phyloP scores from a whole-genome alignment of 2,113 vertebrate species.

The Lasiurus cinereus region DNA sequence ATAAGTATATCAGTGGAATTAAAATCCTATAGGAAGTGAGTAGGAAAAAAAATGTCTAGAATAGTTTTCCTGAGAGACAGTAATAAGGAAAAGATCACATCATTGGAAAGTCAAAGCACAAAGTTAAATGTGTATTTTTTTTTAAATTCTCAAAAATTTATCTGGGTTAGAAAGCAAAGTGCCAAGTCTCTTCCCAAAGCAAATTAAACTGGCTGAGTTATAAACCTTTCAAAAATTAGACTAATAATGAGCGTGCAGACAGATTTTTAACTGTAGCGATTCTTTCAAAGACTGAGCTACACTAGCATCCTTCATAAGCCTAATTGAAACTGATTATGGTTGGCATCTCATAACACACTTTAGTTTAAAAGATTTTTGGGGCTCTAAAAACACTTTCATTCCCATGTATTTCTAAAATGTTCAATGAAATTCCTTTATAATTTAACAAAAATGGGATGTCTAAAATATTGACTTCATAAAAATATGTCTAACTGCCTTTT shows the following conservation, averaged over 20 bases:
- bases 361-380: conserved; percentile 18
- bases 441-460: background rate
- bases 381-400: conserved; percentile 20
- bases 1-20: background rate
- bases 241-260: conserved; percentile 28
- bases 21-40: background rate
- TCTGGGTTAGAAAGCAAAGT: conserved; percentile 12
- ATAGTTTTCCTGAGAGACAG: background rate
- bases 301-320: background rate
- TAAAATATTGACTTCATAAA: background rate
- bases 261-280: conserved; percentile 55
- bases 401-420: conserved; percentile 66
- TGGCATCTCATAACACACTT: conserved; percentile 53
- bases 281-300: background rate
- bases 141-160: conserved; percentile 45
- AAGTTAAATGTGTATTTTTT: conserved; percentile 42
- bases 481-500: background rate
- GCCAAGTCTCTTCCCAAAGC: conserved; percentile 51
- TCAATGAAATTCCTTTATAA: conserved; percentile 33
- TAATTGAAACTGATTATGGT: conserved; percentile 59
- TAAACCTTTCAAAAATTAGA: conserved; percentile 69
- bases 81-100: conserved; percentile 35
- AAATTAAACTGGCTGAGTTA: conserved; percentile 59
- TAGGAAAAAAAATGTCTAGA: background rate
- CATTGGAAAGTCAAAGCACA: background rate